Evolutionary conservation across 2,113 vertebrate species (phyloP).

Genomic region (Larimichthys polyactis): DNA sequence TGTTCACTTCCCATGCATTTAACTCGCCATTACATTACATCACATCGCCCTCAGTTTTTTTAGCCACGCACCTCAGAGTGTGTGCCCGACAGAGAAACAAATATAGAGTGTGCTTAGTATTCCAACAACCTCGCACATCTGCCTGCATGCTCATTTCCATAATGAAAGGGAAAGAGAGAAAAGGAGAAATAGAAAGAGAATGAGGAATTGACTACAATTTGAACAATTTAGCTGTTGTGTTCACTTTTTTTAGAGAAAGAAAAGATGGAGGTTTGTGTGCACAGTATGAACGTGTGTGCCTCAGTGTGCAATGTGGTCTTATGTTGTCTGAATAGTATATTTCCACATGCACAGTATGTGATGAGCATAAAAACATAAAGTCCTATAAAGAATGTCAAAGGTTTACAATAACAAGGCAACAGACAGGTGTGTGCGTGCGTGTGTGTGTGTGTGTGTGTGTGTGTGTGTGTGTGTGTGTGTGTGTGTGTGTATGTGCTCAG

Average conservation of each 20-base stretch:
- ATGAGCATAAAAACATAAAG: slow-evolving; percentile 28
- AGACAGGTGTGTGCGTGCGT: slow-evolving; percentile 2
- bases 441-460: too few relatives aligned
- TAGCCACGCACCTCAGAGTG: slow-evolving; percentile 65
- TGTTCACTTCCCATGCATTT: slow-evolving; percentile 34
- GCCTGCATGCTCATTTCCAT: slow-evolving; percentile 63
- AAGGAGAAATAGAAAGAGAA: slow-evolving; percentile 25
- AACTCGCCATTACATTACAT: slow-evolving; percentile 47
- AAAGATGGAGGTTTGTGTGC: slow-evolving; percentile 11
- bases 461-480: slow-evolving; percentile 7
- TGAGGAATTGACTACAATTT: slow-evolving; percentile 49
- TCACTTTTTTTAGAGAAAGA: slow-evolving; percentile 18
- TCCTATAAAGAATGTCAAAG: slow-evolving; percentile 54
- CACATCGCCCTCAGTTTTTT: slow-evolving; percentile 26
- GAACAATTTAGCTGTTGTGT: slow-evolving; percentile 43
- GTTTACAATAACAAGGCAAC: slow-evolving; percentile 51
- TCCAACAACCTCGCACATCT: slow-evolving; percentile 57
- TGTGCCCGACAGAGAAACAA: slow-evolving; percentile 65
- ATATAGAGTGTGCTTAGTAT: slow-evolving; percentile 76
- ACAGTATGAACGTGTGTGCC: not conserved
- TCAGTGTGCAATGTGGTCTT: slow-evolving; percentile 30
- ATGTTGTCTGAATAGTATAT: slow-evolving; percentile 18
- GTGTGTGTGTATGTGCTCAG: slow-evolving; percentile 13
- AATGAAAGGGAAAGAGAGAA: slow-evolving; percentile 35
- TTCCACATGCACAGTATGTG: slow-evolving; percentile 8